Base-by-base conservation (phyloP, 2,113 vertebrate species). In the Crotalus helleri region DNA sequence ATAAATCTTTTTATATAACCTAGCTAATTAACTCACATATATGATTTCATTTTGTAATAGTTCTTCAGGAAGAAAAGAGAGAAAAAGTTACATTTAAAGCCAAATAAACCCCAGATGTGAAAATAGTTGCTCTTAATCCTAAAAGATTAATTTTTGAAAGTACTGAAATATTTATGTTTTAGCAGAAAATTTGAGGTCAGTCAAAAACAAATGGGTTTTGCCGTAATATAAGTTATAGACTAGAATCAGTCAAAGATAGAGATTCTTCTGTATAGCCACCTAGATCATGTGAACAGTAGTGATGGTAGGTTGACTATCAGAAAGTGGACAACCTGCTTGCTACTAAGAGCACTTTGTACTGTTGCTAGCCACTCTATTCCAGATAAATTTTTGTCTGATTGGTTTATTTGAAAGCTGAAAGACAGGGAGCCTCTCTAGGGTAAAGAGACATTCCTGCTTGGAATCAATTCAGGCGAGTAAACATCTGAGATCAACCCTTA, bases 41-140 rank as follows among this genome's bases (percentile, higher is more conserved):
- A 12, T 95, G 94, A 51, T 24, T 95, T 91, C 29, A 44, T 51
- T 95, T 92, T n/a, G 44, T 95, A 95, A 94, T 4, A 46, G 86
- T 93, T 95, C 74, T 59, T 93, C 86, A 95, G 94, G 91, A 94
- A 90, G 92, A 0, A 46, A 21, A 39, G 59, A n/a, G n/a, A 46
- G 59, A 33, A 33, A 85, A 92, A 24, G 86, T 39, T 90, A 51
- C 1, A 88, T 92, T 90, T 49, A 0, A 1, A 95, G 91, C 17
- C 90, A 44, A 94, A 92, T 93, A n/a, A 90, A 91, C 46, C 54
- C 21, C 58, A 87, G 3, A 1, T 0, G 51, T 15, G 23, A 95
- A 10, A 19, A 15, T 92, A 54, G 88, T 91, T 90, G 4, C 0
- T 85, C 2, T 81, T 93, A 58, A 92, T 23, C 1, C 7, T 55